Conservation (phyloP, 2,113 vertebrate species). For the Etia nguti region DNA sequence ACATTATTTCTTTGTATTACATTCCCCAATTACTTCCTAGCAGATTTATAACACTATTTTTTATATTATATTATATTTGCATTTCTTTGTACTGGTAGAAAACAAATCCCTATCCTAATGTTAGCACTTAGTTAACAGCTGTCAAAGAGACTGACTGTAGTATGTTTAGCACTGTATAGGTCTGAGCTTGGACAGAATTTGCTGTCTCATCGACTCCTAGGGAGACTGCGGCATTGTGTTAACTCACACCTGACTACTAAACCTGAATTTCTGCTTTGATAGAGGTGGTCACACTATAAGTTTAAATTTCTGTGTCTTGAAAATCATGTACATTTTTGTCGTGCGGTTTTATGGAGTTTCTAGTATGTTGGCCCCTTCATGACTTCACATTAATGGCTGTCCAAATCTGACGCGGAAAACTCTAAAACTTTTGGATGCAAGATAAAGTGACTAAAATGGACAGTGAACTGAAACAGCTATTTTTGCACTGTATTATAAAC, state of each 20-base stretch:
- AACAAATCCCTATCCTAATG: not conserved
- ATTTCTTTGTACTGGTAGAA: not conserved
- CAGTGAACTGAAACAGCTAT: not conserved
- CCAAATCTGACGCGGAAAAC: not conserved
- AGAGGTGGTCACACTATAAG: not conserved
- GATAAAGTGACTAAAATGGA: not conserved
- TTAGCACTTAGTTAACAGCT: not conserved
- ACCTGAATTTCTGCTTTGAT: not conserved
- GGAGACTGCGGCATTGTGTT: not conserved
- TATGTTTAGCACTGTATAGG: not conserved
- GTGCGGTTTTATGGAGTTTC: not conserved
- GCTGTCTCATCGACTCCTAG: not conserved
- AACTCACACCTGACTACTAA: not conserved
- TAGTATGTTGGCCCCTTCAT: not conserved
- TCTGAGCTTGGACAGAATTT: not conserved
- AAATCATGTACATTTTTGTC: not conserved
- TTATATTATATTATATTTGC: not conserved
- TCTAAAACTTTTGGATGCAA: not conserved
- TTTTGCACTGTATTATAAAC: not conserved
- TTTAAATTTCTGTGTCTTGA: not conserved
- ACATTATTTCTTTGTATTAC: not conserved
- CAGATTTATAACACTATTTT: not conserved
- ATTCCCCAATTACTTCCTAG: not conserved
- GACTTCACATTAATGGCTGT: not conserved
- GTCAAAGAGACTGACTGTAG: not conserved